Evolutionary conservation across 2,888 invertebrate species (phyloP), one percentile per base, ranked within the genome.

Genomic region (Ormyrus labotus): DNA sequence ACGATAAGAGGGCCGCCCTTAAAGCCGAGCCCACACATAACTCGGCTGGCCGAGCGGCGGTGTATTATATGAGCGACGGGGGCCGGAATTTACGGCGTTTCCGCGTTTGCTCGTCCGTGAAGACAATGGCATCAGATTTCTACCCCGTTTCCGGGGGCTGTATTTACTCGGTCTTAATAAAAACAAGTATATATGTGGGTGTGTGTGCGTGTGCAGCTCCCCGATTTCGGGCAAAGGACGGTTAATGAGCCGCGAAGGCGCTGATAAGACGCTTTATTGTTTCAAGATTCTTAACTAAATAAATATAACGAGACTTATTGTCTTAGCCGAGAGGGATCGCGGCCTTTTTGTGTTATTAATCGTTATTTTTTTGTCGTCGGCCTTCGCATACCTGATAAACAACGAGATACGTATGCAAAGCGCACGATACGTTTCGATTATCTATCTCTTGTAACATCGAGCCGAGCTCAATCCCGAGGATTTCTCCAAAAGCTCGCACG

Each of bases 11-110:
- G n/a, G 10, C 19, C n/a, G 53, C 58, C 60, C 65, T 58, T 60
- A 57, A 19, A 67, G 72, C 61, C 70, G 34, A 58, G 64, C 72
- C 72, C 19, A 19, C 19, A 1, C 19, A 19, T 67, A 60, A 76
- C 67, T 69, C 70, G 64, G 45, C 58, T 2, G 48, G 57, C 50
- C 10, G 11, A 6, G 34, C n/a, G 47, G 67, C 47, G 57, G 19
- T 34, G 57, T 63, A 19, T 19, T 19, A 1, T 82, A 81, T 78
- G 82, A 82, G 77, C 81, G 81, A 80, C 80, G 80, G 83, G 83
- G 79, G 81, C 77, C n/a, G 65, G 81, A 83, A 85, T 85, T 84
- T 85, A 85, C 84, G 82, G 83, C 83, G 83, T 84, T 84, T 84
- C 83, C 84, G 85, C 80, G 82, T 83, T 84, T 82, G 81, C 75